Base-by-base conservation (phyloP, 2,888 invertebrate genomes). In the Gymnoscelis rufifasciata region DNA sequence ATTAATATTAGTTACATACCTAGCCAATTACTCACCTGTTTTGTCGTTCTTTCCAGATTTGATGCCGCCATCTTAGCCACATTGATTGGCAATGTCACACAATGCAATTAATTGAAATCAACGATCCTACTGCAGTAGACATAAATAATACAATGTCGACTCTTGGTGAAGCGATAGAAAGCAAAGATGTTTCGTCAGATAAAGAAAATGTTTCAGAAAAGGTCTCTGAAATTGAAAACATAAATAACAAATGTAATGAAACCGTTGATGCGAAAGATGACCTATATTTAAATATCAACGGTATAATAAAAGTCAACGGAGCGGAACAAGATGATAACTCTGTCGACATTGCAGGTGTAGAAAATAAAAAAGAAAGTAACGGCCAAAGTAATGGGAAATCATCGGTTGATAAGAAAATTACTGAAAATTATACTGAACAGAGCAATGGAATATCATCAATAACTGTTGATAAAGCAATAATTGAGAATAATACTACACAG, bases 101-200 rank as follows among this genome's bases (percentile, higher is more conserved):
- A 70, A 87, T 88, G 87, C 84, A 87, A 83, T 70, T 87, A 67
- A 78, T 82, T 64, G 56, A 78, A 54, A 73, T 77, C 48, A 59
- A 69, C 64, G 78, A 81, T 54, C 55, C 64, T 46, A 54, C 64
- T 48, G 56, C 69, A 61, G 19, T 41, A 26, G 69, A 68, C 46
- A 65, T 77, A 59, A 64, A 66, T 43, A 64, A 56, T 50, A 78
- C 74, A 52, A 88, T 87, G 86, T 66, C 83, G 6, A 62, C 68
- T 2, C 49, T 78, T 14, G 68, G 74, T 33, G 74, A 73, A 10
- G 29, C 38, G 11, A 37, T 40, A 15, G 36, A 28, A n/a, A 31
- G 24, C 12, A 38, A n/a, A 24, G 43, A 41, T 44, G 43, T 64
- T 14, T 56, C 64, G 50, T 61, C 63, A 35, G 59, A 64, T 47